phyloP scores from a whole-genome alignment of 2,113 vertebrate species.

The Diadophis punctatus region DNA sequence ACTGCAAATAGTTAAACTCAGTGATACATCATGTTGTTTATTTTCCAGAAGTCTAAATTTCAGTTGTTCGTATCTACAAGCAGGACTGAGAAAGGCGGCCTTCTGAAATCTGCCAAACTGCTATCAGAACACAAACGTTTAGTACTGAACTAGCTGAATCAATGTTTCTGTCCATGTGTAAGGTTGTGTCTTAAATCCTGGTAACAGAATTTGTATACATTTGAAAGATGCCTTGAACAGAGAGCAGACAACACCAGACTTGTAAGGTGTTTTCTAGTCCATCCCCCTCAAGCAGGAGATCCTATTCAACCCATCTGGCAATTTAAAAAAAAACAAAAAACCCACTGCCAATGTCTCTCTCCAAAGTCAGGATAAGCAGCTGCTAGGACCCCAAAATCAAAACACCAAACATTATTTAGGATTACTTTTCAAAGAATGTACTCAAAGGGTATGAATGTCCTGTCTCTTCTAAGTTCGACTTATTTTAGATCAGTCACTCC shows the following conservation, averaged over 20 bases:
- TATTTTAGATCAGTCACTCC: background rate
- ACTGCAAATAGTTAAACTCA: background rate
- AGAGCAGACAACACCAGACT: background rate
- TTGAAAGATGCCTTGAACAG: background rate
- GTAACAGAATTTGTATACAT: background rate
- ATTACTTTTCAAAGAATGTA: background rate
- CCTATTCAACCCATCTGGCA: background rate
- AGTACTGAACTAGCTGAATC: background rate
- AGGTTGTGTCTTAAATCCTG: background rate
- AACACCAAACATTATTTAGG: background rate
- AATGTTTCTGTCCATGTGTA: background rate
- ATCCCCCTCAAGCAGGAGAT: background rate
- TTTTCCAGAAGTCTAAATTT: background rate
- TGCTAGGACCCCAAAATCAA: background rate
- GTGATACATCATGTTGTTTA: background rate
- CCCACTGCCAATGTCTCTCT: background rate
- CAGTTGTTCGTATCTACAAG: background rate
- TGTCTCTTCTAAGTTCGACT: background rate
- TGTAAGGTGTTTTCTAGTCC: background rate
- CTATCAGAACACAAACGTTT: background rate
- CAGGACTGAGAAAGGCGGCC: background rate
- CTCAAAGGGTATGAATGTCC: background rate
- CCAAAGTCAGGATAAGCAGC: background rate
- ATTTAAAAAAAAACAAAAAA: no score
- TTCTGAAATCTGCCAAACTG: background rate